phyloP scores from a whole-genome alignment of 2,797 vertebrate species.

The Xenops minutus region DNA sequence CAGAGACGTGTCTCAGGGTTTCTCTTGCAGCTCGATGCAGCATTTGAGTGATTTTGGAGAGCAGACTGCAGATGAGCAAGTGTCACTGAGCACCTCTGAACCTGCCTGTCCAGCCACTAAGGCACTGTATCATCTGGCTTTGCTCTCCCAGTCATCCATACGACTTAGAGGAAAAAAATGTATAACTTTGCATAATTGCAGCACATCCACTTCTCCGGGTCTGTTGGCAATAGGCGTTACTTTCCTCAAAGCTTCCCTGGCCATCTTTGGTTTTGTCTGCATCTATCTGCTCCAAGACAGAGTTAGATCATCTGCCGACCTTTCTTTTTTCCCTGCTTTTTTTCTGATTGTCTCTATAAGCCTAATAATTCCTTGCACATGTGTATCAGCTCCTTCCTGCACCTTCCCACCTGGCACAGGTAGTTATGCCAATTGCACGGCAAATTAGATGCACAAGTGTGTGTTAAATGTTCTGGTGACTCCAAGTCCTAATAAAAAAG shows the following conservation, averaged over 20 bases:
- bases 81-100: neutral
- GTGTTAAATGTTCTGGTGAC: neutral
- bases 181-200: neutral
- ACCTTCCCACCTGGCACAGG: neutral
- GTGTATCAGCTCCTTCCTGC: neutral
- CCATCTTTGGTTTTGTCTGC: neutral
- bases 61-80: neutral
- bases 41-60: neutral
- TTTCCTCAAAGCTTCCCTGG: neutral
- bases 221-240: neutral
- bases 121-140: neutral
- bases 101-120: neutral
- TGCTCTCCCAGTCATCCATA: neutral
- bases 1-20: neutral
- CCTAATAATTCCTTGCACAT: neutral
- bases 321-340: neutral
- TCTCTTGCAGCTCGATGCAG: neutral
- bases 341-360: neutral
- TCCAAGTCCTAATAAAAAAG: neutral
- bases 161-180: neutral
- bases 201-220: accelerated
- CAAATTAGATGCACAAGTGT: neutral
- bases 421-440: neutral
- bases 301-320: neutral
- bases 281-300: neutral